These are phyloP conservation scores for Epinotia ramella DNA, from an alignment of 2,888 invertebrate species.

Conservation along the genomic window DNA sequence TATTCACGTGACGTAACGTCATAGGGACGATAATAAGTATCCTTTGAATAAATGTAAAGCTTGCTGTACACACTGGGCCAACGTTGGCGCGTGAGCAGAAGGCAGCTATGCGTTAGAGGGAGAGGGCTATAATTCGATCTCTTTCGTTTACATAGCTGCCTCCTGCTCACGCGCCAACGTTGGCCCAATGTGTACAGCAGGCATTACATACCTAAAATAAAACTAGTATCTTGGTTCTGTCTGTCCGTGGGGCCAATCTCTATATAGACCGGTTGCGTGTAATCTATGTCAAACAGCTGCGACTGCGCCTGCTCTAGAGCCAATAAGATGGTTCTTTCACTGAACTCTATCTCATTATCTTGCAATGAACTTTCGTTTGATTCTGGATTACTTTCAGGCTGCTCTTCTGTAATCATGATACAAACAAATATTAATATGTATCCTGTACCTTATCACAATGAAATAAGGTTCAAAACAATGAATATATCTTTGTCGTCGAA, in stretches of 20 bases:
- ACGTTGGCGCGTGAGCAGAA: no score
- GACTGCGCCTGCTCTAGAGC: conserved; percentile 73
- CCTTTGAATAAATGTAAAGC: not conserved
- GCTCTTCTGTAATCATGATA: conserved; percentile 62
- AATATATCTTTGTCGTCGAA: no score
- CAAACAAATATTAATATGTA: not conserved
- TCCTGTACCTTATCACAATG: no score
- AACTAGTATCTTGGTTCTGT: conserved; percentile 72
- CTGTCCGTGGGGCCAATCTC: conserved; percentile 76
- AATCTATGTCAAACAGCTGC: conserved; percentile 71
- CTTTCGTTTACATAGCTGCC: no score
- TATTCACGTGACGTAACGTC: no score
- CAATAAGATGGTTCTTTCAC: conserved; percentile 75
- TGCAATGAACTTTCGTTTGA: conserved; percentile 61
- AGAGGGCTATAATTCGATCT: no score
- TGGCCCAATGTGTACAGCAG: no score
- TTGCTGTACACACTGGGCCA: no score
- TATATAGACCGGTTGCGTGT: conserved; percentile 72
- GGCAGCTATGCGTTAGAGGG: no score
- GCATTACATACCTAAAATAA: conserved; percentile 71
- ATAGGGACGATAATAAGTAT: no score
- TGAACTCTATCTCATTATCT: conserved; percentile 70
- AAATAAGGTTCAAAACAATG: no score
- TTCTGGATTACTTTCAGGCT: conserved; percentile 64
- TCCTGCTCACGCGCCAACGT: no score